Conservation (phyloP, 2,888 invertebrate species). For the Fragum whitleyi region DNA sequence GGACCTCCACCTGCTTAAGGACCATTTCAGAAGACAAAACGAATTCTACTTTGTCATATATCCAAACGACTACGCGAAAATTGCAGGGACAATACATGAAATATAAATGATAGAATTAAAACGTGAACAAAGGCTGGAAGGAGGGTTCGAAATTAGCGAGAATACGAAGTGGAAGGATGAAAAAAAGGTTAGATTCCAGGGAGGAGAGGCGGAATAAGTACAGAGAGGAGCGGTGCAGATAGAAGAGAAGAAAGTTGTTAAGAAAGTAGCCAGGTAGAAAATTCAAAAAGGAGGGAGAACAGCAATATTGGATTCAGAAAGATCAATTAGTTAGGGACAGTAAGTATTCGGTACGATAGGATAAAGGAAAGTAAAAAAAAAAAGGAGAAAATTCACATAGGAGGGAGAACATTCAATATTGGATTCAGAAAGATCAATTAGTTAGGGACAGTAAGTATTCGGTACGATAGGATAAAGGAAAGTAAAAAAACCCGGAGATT, state of each 20-base stretch:
- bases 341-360: no score
- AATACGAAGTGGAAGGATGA: no score
- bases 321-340: no score
- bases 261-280: background rate
- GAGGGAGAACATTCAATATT: no score
- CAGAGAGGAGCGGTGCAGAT: background rate
- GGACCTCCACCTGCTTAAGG: background rate
- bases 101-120: slow-evolving; percentile 27
- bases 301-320: no score
- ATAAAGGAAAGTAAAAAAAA: no score
- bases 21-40: slow-evolving; percentile 7
- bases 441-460: no score
- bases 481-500: no score
- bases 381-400: no score
- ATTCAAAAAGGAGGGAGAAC: background rate
- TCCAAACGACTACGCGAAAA: slow-evolving; percentile 34
- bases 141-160: background rate
- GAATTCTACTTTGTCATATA: slow-evolving; percentile 35
- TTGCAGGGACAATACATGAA: slow-evolving; percentile 8
- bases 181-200: background rate
- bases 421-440: no score
- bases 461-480: no score
- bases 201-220: background rate
- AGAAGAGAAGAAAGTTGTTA: background rate
- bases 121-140: slow-evolving; percentile 35